Conservation (phyloP, 2,888 invertebrate genomes). For the Nasonovia ribisnigri region DNA sequence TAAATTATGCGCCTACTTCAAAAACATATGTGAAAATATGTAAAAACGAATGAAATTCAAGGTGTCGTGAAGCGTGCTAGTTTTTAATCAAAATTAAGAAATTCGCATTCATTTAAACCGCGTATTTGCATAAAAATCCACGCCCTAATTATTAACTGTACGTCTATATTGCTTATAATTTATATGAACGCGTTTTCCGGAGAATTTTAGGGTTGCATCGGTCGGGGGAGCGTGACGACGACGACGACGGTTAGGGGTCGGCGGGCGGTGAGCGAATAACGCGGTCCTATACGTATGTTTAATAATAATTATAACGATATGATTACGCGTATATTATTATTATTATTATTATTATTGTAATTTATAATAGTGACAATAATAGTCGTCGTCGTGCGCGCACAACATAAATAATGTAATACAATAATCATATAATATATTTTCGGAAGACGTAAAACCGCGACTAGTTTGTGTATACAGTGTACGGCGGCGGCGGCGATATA, state of each 20-base stretch:
- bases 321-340: neutral
- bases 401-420: constrained; percentile 6
- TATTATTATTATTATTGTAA: neutral
- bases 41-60: neutral
- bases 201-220: neutral
- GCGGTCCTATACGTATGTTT: neutral
- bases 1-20: too few relatives aligned
- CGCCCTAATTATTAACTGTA: neutral
- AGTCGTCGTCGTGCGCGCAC: neutral
- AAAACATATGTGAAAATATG: too few relatives aligned
- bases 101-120: neutral
- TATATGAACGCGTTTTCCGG: neutral
- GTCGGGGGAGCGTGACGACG: neutral
- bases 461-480: neutral
- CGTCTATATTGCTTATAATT: neutral
- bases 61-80: neutral
- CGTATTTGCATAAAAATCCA: neutral
- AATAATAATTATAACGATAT: neutral
- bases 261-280: neutral
- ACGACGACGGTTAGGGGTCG: neutral
- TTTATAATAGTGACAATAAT: neutral
- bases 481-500: neutral
- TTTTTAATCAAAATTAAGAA: neutral
- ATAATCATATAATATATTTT: neutral
- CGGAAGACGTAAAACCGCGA: neutral